Conservation (phyloP, 2,113 vertebrate genomes). For the Arizona elegans region DNA sequence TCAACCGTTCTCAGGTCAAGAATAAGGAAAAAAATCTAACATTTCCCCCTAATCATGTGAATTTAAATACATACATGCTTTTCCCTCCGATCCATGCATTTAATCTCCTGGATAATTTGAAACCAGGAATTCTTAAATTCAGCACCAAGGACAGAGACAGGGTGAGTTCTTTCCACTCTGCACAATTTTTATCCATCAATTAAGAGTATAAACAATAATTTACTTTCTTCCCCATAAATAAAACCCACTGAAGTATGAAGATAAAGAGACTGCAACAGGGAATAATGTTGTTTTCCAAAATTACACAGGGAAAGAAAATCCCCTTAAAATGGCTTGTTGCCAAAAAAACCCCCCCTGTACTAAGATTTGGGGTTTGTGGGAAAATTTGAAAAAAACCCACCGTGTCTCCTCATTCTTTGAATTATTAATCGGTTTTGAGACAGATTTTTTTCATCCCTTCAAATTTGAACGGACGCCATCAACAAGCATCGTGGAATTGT, state of each 20-base stretch:
- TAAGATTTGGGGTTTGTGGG: not conserved
- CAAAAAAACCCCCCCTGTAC: too few relatives aligned
- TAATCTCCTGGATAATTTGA: not conserved
- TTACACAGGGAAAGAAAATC: not conserved
- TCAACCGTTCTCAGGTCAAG: too few relatives aligned
- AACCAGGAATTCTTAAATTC: constrained; percentile 23
- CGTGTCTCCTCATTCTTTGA: not conserved
- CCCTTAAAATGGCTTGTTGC: not conserved
- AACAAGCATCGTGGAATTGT: not conserved
- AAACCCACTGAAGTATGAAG: too few relatives aligned
- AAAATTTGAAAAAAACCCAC: not conserved
- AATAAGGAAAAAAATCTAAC: not conserved
- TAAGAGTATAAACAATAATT: not conserved
- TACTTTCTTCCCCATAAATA: not conserved
- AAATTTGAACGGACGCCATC: not conserved
- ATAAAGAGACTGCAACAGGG: not conserved
- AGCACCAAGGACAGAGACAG: constrained; percentile 57
- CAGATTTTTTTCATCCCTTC: not conserved
- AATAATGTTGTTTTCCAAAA: not conserved
- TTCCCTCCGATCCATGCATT: not conserved
- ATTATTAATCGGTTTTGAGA: not conserved
- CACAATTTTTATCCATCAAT: not conserved
- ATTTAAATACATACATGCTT: not conserved
- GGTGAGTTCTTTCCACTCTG: not conserved
- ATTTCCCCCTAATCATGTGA: not conserved